These are phyloP conservation scores for Mylabris phalerata DNA, from an alignment of 1,140 invertebrate genomes.

Conservation along the genomic window DNA sequence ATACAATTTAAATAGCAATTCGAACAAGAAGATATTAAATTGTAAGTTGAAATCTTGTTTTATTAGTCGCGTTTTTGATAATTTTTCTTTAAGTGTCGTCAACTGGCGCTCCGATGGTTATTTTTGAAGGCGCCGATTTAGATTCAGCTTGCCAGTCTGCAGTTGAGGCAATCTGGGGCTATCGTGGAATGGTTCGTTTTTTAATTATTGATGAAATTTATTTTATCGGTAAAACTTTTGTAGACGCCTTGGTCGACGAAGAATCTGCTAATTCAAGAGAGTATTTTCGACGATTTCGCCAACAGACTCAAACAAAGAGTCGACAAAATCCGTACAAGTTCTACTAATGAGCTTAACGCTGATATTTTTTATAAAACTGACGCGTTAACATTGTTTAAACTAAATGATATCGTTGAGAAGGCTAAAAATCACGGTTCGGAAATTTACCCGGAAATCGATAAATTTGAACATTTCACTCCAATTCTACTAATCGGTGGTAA, in stretches of 20 bases:
- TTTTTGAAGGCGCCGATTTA: constrained; percentile 54
- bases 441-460: constrained; percentile 15
- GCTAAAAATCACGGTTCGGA: constrained; percentile 29
- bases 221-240: constrained; percentile 17
- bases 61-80: too few relatives aligned
- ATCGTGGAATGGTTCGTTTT: constrained; percentile 48
- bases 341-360: constrained; percentile 43
- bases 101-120: constrained; percentile 42
- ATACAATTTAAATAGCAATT: constrained; percentile 10
- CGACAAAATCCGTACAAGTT: constrained; percentile 43
- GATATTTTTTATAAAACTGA: constrained; percentile 23
- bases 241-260: constrained; percentile 50
- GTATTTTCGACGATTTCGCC: constrained; percentile 45
- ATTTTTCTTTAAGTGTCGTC: too few relatives aligned
- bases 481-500: constrained; percentile 28
- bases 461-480: constrained; percentile 8
- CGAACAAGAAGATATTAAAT: constrained; percentile 17
- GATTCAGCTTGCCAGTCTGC: constrained; percentile 53
- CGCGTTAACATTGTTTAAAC: constrained; percentile 17
- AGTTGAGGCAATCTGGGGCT: constrained; percentile 49
- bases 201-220: not conserved
- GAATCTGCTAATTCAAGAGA: constrained; percentile 50
- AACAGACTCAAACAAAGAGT: constrained; percentile 45
- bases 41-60: constrained; percentile 10
- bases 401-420: constrained; percentile 8